Base-by-base conservation (phyloP, 2,113 vertebrate genomes). In the Sinocyclocheilus grahami region DNA sequence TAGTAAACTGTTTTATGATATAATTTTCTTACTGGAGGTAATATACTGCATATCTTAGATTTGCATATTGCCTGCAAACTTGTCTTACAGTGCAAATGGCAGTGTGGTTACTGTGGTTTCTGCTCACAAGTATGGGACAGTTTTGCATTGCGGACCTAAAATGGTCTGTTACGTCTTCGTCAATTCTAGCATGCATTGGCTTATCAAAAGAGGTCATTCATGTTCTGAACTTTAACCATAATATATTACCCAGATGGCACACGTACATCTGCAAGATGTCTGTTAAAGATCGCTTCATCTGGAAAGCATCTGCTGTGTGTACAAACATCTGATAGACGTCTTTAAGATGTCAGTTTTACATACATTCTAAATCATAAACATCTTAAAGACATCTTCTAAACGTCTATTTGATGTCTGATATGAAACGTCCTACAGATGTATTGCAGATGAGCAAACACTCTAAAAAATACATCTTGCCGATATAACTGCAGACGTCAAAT, bases 51-150 rank as follows among this genome's bases (percentile, higher is more conserved):
- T 86, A 65, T 76, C 79, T 24, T 71, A 22, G 20, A 82, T 86
- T 86, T 86, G 69, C 78, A 75, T 82, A 48, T 27, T 46, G 53
- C 33, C 37, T 82, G 79, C 78, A 74, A 82, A 86, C n/a, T 81
- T 58, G 48, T 65, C 20, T 85, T 85, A 87, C 65, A 87, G 82
- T 75, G 67, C 77, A 85, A 76, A 82, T 22, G 79, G 27, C 55
- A 76, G 27, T 81, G 79, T 82, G 85, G 85, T 86, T 53, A 22
- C 13, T 85, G 83, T 82, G 83, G 69, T 85, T 82, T 86, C 22
- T 71, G 63, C 78, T 76, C 55, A 86, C 42, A 72, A 82, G 78
- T 74, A 75, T 85, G 55, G 55, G 65, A 10, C 65, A 48, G 76
- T 82, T 77, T 69, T 78, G 71, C 63, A 78, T 51, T 53, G 76